Evolutionary conservation across 2,888 invertebrate genomes (phyloP), one percentile per base, ranked within the genome.

Genomic region (Ormyrus labotus): DNA sequence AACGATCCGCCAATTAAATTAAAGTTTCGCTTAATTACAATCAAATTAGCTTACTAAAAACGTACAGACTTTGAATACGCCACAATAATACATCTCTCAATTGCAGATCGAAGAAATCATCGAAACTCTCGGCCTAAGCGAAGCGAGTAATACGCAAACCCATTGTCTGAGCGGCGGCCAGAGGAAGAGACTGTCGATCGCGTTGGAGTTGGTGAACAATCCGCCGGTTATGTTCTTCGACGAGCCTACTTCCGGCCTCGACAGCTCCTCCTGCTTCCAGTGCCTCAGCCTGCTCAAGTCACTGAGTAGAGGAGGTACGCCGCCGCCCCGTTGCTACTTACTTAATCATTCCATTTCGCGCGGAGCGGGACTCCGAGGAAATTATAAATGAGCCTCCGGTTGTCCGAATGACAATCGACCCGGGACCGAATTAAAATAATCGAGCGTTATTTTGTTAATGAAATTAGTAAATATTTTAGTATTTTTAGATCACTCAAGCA

Each of bases 181-280:
- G 92, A 93, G 96, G 83, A 98, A 98, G 90, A 93, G 98, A 79
- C 92, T 98, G 82, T 97, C 97, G 6, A 97, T 98, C 87, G 98
- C 97, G 74, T 92, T 97, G 89, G 98, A 98, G 91, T 93, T 98
- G 90, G 97, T 98, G 70, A 98, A 98, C 91, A 98, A 98, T 92
- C 98, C 98, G 47, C 98, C 98, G 83, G 96, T 98, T 82, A 98
- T 98, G 97, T 98, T 98, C 91, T 98, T 98, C 89, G 98, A 98
- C 88, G 98, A 98, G 91, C 98, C 98, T 2, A 96, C 96, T 60
- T 95, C 97, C 87, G 98, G 98, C 19, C 92, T 98, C 90, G 98
- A 98, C 90, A 98, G 97, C 90, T 96, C 97, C 57, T 96, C 98
- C 72, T 98, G 98, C 92, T 97, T 96, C 92, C 97, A 97, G 91